Conservation (phyloP, 1,140 invertebrate species). For the Drosophila willistoni region DNA sequence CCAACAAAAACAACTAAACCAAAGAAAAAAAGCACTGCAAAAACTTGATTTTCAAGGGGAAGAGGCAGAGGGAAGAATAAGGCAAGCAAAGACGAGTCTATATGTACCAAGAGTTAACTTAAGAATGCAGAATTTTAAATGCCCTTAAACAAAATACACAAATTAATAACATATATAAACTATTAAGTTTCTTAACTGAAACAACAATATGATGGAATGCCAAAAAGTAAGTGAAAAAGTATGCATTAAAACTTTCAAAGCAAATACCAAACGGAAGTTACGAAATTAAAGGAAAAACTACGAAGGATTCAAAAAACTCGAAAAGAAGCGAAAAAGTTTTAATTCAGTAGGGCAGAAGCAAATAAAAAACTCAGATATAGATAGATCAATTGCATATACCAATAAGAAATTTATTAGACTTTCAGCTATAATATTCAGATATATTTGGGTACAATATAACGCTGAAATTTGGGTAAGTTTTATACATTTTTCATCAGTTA, state of each 20-base stretch:
- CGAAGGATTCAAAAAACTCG: neutral
- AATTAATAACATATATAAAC: constrained; percentile 8
- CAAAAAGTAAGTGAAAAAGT: neutral
- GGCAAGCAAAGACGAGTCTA: neutral
- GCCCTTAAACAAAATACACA: constrained; percentile 27
- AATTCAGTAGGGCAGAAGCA: too few relatives aligned
- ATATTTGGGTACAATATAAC: too few relatives aligned
- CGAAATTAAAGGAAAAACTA: neutral
- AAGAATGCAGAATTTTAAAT: constrained; percentile 53
- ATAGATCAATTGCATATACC: too few relatives aligned
- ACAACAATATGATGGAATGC: neutral
- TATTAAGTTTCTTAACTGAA: constrained; percentile 11
- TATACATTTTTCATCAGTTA: neutral
- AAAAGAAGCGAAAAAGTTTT: neutral
- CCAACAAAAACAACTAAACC: constrained; percentile 39
- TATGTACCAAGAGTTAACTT: constrained; percentile 11
- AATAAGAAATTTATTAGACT: too few relatives aligned
- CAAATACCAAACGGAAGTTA: neutral
- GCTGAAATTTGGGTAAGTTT: too few relatives aligned
- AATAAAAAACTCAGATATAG: too few relatives aligned
- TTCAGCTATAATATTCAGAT: too few relatives aligned
- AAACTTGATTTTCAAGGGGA: constrained; percentile 71
- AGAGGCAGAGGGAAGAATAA: constrained; percentile 30
- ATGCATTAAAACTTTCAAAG: neutral
- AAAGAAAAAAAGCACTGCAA: constrained; percentile 35